Evolutionary conservation across 2,797 vertebrate genomes (phyloP).

Genomic region (Phalanger gymnotis): DNA sequence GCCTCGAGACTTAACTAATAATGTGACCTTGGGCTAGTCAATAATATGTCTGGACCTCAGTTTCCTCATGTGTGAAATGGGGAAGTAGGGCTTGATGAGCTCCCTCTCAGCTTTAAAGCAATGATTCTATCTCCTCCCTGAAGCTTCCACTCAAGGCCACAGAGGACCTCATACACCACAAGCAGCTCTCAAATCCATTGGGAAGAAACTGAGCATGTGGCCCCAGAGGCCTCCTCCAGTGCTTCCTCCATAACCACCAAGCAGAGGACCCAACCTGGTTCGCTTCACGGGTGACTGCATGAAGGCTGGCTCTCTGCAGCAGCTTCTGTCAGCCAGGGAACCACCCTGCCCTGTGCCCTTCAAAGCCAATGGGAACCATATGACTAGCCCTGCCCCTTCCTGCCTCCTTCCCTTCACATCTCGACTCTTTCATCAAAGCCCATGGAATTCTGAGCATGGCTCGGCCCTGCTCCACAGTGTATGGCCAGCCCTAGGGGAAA

Average conservation of each 20-base stretch:
- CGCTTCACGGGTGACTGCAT: not conserved
- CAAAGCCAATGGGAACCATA: not conserved
- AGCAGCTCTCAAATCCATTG: not conserved
- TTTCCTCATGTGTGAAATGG: not conserved
- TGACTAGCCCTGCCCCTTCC: not conserved
- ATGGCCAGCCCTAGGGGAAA: not conserved
- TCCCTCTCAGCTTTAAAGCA: not conserved
- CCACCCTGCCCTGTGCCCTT: not conserved
- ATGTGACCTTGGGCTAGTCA: accelerated
- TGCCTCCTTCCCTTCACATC: not conserved
- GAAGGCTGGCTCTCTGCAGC: not conserved
- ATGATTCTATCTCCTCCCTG: not conserved
- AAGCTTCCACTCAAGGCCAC: not conserved
- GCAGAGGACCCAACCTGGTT: not conserved
- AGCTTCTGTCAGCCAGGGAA: not conserved
- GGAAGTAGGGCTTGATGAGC: not conserved
- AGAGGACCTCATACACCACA: not conserved
- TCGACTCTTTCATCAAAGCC: not conserved
- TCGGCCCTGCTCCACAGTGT: not conserved
- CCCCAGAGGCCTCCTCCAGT: not conserved
- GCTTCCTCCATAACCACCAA: not conserved
- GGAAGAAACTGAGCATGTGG: not conserved
- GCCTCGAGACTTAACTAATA: not conserved
- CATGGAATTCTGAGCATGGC: not conserved
- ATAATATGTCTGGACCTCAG: not conserved